A percentile compares a stretch with the other conserved stretches of the same genome.
Evolutionary conservation across 2,113 vertebrate genomes (phyloP).

Genomic region (Aythya baeri): DNA sequence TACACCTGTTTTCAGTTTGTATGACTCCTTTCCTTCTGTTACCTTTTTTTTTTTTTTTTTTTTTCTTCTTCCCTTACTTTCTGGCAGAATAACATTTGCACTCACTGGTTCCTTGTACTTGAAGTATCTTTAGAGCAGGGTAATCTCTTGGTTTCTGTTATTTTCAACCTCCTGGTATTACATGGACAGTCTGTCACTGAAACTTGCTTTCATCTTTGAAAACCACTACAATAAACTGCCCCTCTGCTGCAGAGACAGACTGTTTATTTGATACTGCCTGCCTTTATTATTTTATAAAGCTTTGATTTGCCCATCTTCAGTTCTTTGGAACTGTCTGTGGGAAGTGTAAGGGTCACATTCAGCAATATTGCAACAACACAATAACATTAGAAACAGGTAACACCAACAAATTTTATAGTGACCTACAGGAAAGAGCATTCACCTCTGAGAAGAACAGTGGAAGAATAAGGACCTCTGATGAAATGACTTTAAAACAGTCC

Average conservation of each 20-base stretch:
- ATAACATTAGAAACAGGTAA: not conserved
- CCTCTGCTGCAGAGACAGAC: not conserved
- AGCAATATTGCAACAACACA: not conserved
- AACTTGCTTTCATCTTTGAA: not conserved
- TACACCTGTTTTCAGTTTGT: not conserved
- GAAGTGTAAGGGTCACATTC: not conserved
- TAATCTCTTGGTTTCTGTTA: not conserved
- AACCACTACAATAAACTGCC: not conserved
- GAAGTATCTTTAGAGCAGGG: not conserved
- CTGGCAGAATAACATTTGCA: not conserved
- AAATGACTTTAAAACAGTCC: not conserved
- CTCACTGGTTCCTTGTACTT: not conserved
- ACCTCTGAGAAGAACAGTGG: not conserved
- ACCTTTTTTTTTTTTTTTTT: no score
- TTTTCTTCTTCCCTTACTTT: no score
- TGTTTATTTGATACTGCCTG: slow-evolving; percentile 13
- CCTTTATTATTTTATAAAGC: slow-evolving; percentile 40
- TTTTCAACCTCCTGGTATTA: not conserved
- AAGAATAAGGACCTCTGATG: not conserved
- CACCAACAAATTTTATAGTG: not conserved
- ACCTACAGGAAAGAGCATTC: not conserved
- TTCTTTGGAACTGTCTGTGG: not conserved
- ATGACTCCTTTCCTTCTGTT: not conserved
- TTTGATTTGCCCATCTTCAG: not conserved
- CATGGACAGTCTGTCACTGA: not conserved